A percentile compares a stretch with the other conserved stretches of the same genome.
phyloP scores from a whole-genome alignment of 2,888 invertebrate genomes.

The Liodrosophila aerea region DNA sequence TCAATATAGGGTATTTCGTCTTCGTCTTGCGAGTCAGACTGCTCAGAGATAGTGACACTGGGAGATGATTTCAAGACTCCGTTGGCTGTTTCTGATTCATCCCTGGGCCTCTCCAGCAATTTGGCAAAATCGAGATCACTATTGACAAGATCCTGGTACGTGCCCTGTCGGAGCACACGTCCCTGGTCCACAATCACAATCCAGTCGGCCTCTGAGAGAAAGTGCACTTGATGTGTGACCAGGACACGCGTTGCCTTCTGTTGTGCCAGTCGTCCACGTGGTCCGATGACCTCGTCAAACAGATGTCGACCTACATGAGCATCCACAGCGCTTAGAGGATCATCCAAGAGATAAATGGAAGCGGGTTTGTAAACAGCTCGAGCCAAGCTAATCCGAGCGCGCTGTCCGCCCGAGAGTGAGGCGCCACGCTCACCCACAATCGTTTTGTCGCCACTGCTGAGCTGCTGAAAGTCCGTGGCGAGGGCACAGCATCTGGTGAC shows the following conservation, averaged over 20 bases:
- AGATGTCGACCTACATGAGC: conserved; percentile 89
- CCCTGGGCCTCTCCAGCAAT: conserved; percentile 81
- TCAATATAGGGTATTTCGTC: conserved; percentile 83
- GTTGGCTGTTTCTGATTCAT: conserved; percentile 47
- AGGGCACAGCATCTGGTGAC: conserved; percentile 82
- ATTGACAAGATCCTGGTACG: conserved; percentile 83
- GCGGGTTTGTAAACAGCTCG: conserved; percentile 89
- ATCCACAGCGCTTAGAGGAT: conserved; percentile 91
- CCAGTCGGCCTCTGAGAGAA: conserved; percentile 85
- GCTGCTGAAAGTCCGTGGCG: conserved; percentile 83
- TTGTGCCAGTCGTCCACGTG: conserved; percentile 83
- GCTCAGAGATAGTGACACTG: conserved; percentile 17
- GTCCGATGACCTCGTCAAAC: conserved; percentile 88
- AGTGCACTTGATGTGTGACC: conserved; percentile 91
- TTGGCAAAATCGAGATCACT: conserved; percentile 84
- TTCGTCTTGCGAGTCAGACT: conserved; percentile 64
- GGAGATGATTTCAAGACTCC: conserved; percentile 22
- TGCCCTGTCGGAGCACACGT: conserved; percentile 82
- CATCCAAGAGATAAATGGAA: conserved; percentile 90
- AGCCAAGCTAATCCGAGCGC: conserved; percentile 88
- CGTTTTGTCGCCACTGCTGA: conserved; percentile 87
- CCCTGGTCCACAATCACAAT: conserved; percentile 86
- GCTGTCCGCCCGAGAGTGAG: conserved; percentile 89
- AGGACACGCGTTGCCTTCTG: conserved; percentile 86
- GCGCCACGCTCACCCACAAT: conserved; percentile 89